Base-by-base conservation (phyloP, 2,888 invertebrate species). In the Campopleginae sp. region DNA sequence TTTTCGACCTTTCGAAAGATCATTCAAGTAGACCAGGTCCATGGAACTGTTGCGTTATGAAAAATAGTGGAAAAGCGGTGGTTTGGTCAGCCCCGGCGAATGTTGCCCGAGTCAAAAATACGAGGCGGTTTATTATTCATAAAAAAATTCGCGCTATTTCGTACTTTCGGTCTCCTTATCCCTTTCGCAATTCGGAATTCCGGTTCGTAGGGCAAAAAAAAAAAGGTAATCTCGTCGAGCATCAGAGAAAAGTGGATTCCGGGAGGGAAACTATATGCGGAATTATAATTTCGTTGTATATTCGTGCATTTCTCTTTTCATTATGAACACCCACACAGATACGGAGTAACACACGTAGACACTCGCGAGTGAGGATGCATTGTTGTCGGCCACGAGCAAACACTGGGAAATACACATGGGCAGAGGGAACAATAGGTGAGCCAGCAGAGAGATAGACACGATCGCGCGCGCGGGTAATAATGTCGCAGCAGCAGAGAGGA, bases 1-100 rank as follows among this genome's bases (percentile, higher is more conserved):
- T 68, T 80, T 80, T 33, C 46, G 33, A 17, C 71, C 17, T 48
- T 42, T 31, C 8, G 44, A 31, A 80, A 80, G 80, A 80, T 80
- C 74, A 68, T 68, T 75, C 68, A 68, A 58, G 27, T 58, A 27
- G 1, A 27, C 27, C 14, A 14, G 14, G 14, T 27, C 23, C 10
- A 19, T 10, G n/a, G n/a, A 54, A 54, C 23, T 10, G 23, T 17
- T 58, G 38, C 10, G 38, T 6, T 6, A 14, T 27, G 58, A 5
- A 58, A 58, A 14, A 3, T 12, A 27, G 12, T 23, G 4, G 8
- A 54, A 19, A 54, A 23, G 14, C 6, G 12, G 4, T 58, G 68
- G 33, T 80, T 38, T 4, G 54, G 48, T 4, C n/a, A n/a, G n/a
- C 70, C 23, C 5, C 48, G 17, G n/a, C 44, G 19, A 38, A 65